phyloP scores from a whole-genome alignment of 2,888 invertebrate genomes.

The Bombylius discolor region DNA sequence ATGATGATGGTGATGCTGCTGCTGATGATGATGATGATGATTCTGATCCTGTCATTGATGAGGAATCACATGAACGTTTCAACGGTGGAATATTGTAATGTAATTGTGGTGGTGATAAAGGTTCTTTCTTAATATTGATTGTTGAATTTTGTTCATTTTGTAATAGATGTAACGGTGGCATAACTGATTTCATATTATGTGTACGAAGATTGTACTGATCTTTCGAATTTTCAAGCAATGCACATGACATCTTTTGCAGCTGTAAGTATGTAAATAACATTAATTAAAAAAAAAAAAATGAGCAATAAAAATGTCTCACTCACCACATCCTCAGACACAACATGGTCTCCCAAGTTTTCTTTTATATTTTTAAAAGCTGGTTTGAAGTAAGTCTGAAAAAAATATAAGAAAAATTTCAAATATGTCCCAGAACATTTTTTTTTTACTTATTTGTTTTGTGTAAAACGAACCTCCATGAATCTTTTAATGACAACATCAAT shows the following conservation, averaged over 20 bases:
- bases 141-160: background rate
- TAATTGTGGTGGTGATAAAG: background rate
- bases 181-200: background rate
- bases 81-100: background rate
- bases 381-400: constrained; percentile 44
- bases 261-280: constrained; percentile 9
- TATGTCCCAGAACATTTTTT: background rate
- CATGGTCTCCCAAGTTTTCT: constrained; percentile 44
- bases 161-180: background rate
- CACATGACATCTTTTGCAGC: constrained; percentile 34
- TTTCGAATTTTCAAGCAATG: constrained; percentile 33
- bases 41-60: background rate
- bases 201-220: constrained; percentile 26
- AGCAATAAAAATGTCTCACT: constrained; percentile 9
- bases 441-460: background rate
- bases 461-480: constrained; percentile 41
- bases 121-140: background rate
- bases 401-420: background rate
- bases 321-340: constrained; percentile 45
- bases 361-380: constrained; percentile 50
- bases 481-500: constrained; percentile 45
- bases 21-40: background rate
- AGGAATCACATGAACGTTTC: constrained; percentile 1
- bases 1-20: background rate
- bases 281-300: background rate